Percentiles rank a stretch among this genome's conserved stretches.
These are phyloP conservation scores for Tigriopus japonicus DNA, from an alignment of 1,140 invertebrate species.

Conservation along the genomic window DNA sequence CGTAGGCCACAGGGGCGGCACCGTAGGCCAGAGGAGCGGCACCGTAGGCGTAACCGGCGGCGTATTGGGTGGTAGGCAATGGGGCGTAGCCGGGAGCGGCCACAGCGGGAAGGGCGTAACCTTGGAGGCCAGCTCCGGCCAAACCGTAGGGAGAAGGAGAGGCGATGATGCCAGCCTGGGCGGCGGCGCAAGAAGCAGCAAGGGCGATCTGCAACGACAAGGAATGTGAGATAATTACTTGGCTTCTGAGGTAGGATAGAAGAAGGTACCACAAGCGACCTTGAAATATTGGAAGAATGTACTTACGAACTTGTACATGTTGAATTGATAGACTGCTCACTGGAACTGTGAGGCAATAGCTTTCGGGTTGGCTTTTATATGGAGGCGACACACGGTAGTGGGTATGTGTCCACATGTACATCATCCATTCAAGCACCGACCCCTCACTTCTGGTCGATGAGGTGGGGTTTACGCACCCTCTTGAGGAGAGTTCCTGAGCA, in stretches of 20 bases:
- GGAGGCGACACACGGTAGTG: no score
- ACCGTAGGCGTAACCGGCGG: neutral
- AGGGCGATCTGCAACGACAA: conserved; percentile 4
- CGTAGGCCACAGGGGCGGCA: neutral
- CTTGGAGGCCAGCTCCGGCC: neutral
- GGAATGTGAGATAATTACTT: no score
- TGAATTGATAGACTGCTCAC: neutral
- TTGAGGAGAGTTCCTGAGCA: no score
- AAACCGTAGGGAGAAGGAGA: neutral
- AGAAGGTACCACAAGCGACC: no score
- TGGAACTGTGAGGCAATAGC: no score
- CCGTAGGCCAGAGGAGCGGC: neutral
- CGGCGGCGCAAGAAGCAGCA: neutral
- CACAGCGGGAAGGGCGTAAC: neutral
- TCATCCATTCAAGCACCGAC: no score
- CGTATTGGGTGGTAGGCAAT: neutral
- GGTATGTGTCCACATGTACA: no score
- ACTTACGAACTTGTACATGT: neutral
- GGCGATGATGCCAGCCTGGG: neutral
- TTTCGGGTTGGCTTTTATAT: no score
- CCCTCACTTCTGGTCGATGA: no score
- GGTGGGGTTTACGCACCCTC: no score
- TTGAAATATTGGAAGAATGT: neutral
- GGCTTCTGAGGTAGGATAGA: no score
- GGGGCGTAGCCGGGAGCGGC: neutral